Evolutionary conservation across 2,888 invertebrate species (phyloP).

Genomic region (Dastarcus helophoroides): DNA sequence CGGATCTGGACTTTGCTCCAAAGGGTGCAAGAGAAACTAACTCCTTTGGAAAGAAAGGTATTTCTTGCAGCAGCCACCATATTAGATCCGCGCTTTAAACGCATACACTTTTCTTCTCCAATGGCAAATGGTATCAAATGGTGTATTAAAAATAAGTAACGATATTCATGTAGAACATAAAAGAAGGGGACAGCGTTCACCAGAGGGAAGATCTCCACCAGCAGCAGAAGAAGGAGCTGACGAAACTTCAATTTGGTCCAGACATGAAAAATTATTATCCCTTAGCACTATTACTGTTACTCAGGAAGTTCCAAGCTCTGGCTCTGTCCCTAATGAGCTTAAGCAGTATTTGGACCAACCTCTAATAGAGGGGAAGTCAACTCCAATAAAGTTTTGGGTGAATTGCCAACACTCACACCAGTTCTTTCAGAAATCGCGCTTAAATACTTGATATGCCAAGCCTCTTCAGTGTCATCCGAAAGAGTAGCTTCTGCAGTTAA

Average conservation of each 20-base stretch:
- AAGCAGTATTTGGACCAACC: constrained; percentile 22
- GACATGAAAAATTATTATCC: too few relatives aligned
- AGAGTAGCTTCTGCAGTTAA: constrained; percentile 12
- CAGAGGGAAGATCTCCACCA: neutral
- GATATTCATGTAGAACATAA: constrained; percentile 2
- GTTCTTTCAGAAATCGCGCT: constrained; percentile 22
- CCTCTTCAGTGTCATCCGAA: constrained; percentile 11
- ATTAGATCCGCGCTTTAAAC: constrained; percentile 19
- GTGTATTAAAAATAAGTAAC: neutral
- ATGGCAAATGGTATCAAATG: too few relatives aligned
- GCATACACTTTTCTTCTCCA: constrained; percentile 11
- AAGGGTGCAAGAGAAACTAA: too few relatives aligned
- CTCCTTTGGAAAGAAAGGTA: constrained; percentile 12
- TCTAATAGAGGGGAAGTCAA: constrained; percentile 11
- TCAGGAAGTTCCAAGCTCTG: neutral
- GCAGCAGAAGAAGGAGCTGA: too few relatives aligned
- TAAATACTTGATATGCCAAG: constrained; percentile 17
- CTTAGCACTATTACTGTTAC: neutral
- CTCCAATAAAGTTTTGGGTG: constrained; percentile 14
- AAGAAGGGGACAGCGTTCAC: neutral
- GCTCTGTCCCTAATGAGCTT: too few relatives aligned
- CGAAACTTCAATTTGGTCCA: too few relatives aligned
- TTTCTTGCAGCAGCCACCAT: constrained; percentile 18
- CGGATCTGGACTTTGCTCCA: too few relatives aligned
- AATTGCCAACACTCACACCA: constrained; percentile 17